phyloP scores from a whole-genome alignment of 92 coral and sea anemone species.

The Siderastrea siderea region DNA sequence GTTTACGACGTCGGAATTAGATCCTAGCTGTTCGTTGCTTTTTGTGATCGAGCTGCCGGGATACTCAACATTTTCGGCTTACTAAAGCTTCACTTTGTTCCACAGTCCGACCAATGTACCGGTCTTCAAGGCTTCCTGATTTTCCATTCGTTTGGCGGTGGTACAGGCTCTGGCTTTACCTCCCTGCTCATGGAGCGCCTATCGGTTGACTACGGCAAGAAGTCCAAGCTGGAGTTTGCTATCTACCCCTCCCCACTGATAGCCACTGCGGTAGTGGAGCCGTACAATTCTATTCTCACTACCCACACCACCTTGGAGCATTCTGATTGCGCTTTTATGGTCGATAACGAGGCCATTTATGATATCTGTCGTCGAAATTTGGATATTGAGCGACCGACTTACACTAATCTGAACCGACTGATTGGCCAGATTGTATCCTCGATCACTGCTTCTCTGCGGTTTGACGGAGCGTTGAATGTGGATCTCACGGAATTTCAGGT shows the following conservation, averaged over 20 bases:
- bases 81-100: background rate
- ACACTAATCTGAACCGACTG: constrained; percentile 79
- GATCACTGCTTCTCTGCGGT: constrained; percentile 92
- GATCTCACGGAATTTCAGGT: constrained; percentile 89
- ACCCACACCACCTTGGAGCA: constrained; percentile 95
- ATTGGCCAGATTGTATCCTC: constrained; percentile 92
- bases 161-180: constrained; percentile 85
- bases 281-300: constrained; percentile 80
- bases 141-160: constrained; percentile 89
- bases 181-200: constrained; percentile 80
- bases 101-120: constrained; percentile 86
- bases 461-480: constrained; percentile 93
- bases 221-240: constrained; percentile 84
- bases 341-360: constrained; percentile 93
- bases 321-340: constrained; percentile 95
- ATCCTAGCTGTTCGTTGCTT: background rate
- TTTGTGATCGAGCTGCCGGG: background rate
- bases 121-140: constrained; percentile 92
- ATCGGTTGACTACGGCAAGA: constrained; percentile 88
- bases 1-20: too few relatives aligned
- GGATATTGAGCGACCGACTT: constrained; percentile 83
- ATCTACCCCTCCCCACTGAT: constrained; percentile 84
- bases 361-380: constrained; percentile 93
- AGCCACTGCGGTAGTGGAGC: constrained; percentile 87
- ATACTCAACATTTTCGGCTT: background rate